phyloP scores from a whole-genome alignment of 2,797 vertebrate species.

The Artibeus lituratus region DNA sequence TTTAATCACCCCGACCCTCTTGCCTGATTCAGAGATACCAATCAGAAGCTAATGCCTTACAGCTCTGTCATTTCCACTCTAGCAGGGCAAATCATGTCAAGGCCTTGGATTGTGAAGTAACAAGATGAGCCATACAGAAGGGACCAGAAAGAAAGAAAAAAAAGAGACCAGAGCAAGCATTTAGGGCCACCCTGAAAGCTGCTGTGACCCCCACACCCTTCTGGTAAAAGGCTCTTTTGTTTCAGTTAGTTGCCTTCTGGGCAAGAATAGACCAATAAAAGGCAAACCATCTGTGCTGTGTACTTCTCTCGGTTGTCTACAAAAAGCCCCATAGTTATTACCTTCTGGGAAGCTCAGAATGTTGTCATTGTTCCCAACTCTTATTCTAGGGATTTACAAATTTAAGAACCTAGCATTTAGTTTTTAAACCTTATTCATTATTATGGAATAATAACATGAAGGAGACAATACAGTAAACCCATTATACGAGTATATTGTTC shows the following conservation, averaged over 20 bases:
- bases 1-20: neutral
- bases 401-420: constrained; percentile 1
- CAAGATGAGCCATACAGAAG: neutral
- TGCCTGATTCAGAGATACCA: constrained; percentile 41
- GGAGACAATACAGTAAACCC: neutral
- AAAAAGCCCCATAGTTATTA: neutral
- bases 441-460: neutral
- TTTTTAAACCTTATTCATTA: constrained; percentile 12
- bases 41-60: neutral
- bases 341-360: constrained; percentile 49
- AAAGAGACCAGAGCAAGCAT: neutral
- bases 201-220: neutral
- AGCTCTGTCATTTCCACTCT: constrained; percentile 25
- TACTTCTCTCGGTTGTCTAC: constrained; percentile 11
- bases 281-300: constrained; percentile 2
- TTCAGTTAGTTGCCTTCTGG: constrained; percentile 39
- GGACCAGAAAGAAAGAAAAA: neutral
- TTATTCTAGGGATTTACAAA: constrained; percentile 4
- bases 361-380: constrained; percentile 25
- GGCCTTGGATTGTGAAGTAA: neutral
- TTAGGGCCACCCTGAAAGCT: neutral
- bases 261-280: constrained; percentile 38
- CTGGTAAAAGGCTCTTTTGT: constrained; percentile 12
- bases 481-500: neutral
- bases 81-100: neutral